A percentile compares a stretch with the other conserved stretches of the same genome.
phyloP scores from a whole-genome alignment of 2,888 invertebrate genomes.

The Drosophila maculinotata region DNA sequence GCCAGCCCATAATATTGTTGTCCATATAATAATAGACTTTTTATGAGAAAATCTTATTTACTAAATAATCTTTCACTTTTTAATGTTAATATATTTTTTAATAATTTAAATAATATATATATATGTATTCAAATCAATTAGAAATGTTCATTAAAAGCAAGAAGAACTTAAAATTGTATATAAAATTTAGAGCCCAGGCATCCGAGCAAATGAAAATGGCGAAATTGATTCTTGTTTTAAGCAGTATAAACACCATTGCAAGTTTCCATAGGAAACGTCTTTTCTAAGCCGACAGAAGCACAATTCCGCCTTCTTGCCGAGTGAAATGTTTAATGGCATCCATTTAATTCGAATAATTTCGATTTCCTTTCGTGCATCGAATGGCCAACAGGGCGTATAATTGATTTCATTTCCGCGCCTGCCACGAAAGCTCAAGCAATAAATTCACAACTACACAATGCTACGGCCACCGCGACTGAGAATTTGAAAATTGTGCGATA shows the following conservation, averaged over 20 bases:
- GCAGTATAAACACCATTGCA: background rate
- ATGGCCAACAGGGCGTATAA: conserved; percentile 74
- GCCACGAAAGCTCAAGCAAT: conserved; percentile 63
- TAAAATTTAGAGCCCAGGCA: background rate
- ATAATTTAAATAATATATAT: too few species aligned
- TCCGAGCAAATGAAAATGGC: background rate
- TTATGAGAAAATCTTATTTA: too few species aligned
- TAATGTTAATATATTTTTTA: too few species aligned
- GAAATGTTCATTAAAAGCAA: too few species aligned
- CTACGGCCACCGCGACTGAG: conserved; percentile 29
- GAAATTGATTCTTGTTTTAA: background rate
- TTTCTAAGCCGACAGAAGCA: background rate
- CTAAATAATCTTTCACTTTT: too few species aligned
- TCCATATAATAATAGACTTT: too few species aligned
- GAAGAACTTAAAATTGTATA: background rate
- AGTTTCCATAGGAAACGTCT: background rate
- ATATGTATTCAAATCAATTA: too few species aligned
- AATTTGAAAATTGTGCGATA: conserved; percentile 69
- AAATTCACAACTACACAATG: conserved; percentile 56
- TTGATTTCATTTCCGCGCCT: conserved; percentile 74
- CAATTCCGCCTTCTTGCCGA: background rate
- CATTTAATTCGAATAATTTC: conserved; percentile 69
- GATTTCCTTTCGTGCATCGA: conserved; percentile 71
- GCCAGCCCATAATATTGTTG: background rate
- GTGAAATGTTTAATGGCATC: conserved; percentile 43